These are phyloP conservation scores for Ophion costatus DNA, from an alignment of 2,888 invertebrate genomes.

Conservation along the genomic window DNA sequence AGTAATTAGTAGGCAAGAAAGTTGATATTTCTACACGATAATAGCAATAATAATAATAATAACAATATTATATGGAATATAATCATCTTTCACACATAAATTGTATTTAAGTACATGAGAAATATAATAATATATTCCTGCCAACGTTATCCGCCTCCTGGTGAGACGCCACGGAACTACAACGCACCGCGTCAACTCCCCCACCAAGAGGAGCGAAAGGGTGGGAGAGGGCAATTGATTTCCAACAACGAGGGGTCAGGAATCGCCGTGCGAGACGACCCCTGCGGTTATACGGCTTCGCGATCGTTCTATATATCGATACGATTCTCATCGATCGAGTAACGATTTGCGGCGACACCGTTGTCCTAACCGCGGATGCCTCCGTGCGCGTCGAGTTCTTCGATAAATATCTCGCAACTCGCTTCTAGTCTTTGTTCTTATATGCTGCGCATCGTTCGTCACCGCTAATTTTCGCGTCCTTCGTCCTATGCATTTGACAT, in stretches of 20 bases:
- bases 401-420: conserved; percentile 45
- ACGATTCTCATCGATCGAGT: conserved; percentile 57
- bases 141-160: conserved; percentile 32
- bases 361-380: conserved; percentile 23
- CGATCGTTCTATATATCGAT: not conserved
- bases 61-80: too few relatives aligned
- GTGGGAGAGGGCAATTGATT: conserved; percentile 57
- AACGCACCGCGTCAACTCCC: not conserved
- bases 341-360: conserved; percentile 31
- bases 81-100: too few relatives aligned
- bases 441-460: conserved; percentile 40
- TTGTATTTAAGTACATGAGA: too few relatives aligned
- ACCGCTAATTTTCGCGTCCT: conserved; percentile 22
- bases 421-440: conserved; percentile 64
- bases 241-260: not conserved
- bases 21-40: too few relatives aligned
- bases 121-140: too few relatives aligned
- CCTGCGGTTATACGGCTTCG: not conserved
- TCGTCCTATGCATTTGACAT: conserved; percentile 31
- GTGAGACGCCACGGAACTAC: conserved; percentile 51
- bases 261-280: too few relatives aligned
- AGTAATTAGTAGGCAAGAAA: too few relatives aligned
- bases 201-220: conserved; percentile 19
- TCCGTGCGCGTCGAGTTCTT: not conserved
- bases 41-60: too few relatives aligned